Base-by-base conservation (phyloP, 2,797 vertebrate species). In the Xyrichtys novacula region DNA sequence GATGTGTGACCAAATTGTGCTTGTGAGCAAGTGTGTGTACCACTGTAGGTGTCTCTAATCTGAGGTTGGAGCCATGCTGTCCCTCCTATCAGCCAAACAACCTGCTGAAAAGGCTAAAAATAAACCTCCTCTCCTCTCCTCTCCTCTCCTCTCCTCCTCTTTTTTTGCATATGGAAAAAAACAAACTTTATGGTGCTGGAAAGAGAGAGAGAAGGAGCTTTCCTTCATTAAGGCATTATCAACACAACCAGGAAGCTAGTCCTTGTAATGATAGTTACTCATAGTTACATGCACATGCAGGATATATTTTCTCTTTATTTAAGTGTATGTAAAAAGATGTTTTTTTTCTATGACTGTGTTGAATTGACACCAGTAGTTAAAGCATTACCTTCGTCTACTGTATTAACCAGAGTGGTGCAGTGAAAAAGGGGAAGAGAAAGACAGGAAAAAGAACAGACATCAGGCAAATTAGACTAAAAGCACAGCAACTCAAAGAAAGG, bases 31-130 rank as follows among this genome's bases (percentile, higher is more conserved):
- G 65, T 60, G 68, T 52, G 70, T 71, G 67, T 78, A 64, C 69
- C 83, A 64, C 88, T 79, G 80, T 85, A 66, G 88, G 88, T 79
- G 83, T 86, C 81, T 83, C 71, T 92, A 90, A 91, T 91, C 88
- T 81, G 65, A 46, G 61, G 65, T 76, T 81, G 73, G 64, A 74
- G 28, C 48, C 86, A 78, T 81, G 77, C 84, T 84, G 85, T 83
- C 65, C 69, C 49, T 78, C 40, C 59, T 72, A 49, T 65, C 28
- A 78, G 87, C 83, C 69, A 80, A 84, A 82, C 73, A 87, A 85
- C 83, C 88, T 87, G 86, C 86, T 79, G 77, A 78, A 83, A 83
- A 54, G 59, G 65, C 85, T 85, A 88, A 87, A 88, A 82, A 89
- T 82, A 88, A 52, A 67, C 55, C 39, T 50, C 44, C 25, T 44